Evolutionary conservation across 2,113 vertebrate genomes (phyloP).

Genomic region (Scopus umbretta): DNA sequence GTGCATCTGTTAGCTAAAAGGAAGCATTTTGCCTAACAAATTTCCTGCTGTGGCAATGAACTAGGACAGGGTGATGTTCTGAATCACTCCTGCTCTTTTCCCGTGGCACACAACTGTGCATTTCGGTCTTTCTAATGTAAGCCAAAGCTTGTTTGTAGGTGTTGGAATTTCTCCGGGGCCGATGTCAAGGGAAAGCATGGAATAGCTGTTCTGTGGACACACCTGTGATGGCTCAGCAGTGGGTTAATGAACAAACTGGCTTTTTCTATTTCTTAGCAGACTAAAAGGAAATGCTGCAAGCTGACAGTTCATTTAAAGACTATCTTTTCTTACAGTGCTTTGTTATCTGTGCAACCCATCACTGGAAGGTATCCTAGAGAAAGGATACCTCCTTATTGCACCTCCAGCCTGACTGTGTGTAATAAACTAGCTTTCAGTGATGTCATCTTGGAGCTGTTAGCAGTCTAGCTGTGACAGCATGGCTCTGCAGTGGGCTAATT

Average conservation of each 20-base stretch:
- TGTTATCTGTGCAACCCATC: not conserved
- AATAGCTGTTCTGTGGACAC: not conserved
- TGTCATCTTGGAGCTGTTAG: not conserved
- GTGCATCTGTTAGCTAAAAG: not conserved
- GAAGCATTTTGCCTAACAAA: not conserved
- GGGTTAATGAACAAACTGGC: not conserved
- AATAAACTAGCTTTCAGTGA: not conserved
- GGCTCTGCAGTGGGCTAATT: not conserved
- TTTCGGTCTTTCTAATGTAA: not conserved
- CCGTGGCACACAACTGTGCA: fast-evolving
- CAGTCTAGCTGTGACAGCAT: not conserved
- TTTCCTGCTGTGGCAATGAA: not conserved
- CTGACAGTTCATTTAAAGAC: not conserved
- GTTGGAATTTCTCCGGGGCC: not conserved
- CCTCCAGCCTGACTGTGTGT: not conserved
- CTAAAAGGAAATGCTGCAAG: not conserved
- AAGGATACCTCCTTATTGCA: not conserved
- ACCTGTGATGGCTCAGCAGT: not conserved
- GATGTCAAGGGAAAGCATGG: not conserved
- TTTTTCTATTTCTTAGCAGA: not conserved
- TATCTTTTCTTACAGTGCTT: not conserved
- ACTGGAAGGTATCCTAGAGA: not conserved
- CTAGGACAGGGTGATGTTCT: not conserved
- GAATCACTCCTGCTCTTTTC: not conserved
- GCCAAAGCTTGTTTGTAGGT: not conserved